Percentiles rank a stretch among this genome's conserved stretches.
These are phyloP conservation scores for Cyrtorhinus lividipennis DNA, from an alignment of 1,140 invertebrate species.

Conservation along the genomic window DNA sequence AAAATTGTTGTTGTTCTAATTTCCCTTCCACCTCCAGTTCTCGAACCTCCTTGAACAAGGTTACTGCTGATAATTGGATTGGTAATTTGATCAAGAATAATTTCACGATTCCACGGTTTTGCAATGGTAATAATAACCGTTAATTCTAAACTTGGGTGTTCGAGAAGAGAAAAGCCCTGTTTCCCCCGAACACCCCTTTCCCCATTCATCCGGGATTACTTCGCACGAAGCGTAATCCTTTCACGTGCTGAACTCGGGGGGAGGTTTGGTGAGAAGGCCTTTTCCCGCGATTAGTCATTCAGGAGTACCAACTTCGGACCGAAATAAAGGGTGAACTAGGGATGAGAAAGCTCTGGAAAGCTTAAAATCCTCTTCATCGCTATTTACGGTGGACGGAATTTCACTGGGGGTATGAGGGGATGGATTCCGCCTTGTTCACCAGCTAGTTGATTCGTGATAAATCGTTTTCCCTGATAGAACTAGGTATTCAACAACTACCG, in stretches of 20 bases:
- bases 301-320: not conserved
- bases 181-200: not conserved
- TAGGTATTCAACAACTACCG: no score
- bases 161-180: not conserved
- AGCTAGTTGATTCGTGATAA: no score
- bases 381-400: not conserved
- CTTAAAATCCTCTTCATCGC: not conserved
- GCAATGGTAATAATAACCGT: slow-evolving; percentile 7
- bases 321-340: not conserved
- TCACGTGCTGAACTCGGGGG: not conserved
- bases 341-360: not conserved
- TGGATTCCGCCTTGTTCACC: no score
- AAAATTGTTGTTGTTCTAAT: no score
- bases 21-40: no score
- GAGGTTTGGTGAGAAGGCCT: no score
- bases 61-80: not conserved
- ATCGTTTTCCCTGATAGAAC: no score
- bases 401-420: no score
- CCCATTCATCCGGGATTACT: slow-evolving; percentile 3
- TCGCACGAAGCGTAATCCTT: slow-evolving; percentile 7
- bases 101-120: not conserved
- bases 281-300: slow-evolving; percentile 7
- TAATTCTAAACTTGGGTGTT: not conserved
- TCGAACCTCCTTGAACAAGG: no score
- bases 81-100: not conserved